Conservation (phyloP, 1,140 invertebrate species). For the Anthonomus grandis region DNA sequence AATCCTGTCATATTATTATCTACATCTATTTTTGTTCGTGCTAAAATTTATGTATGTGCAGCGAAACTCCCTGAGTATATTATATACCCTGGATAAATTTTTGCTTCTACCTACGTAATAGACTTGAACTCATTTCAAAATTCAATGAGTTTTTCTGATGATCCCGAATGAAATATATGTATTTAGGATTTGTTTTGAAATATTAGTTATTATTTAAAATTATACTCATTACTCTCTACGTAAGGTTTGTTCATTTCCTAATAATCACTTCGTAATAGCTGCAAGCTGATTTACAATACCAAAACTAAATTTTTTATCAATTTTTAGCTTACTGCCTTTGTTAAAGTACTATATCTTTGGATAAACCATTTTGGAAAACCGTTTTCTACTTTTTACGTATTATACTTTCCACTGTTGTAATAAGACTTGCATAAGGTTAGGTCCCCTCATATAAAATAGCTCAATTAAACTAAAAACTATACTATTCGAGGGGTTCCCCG, state of each 20-base stretch:
- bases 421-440: slow-evolving; percentile 6
- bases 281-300: neutral
- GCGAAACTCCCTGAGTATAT: too few relatives aligned
- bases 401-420: slow-evolving; percentile 4
- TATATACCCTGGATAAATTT: too few relatives aligned
- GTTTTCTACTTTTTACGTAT: slow-evolving; percentile 1
- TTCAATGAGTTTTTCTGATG: too few relatives aligned
- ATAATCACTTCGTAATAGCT: too few relatives aligned
- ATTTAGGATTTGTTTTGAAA: neutral
- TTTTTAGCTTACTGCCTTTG: neutral
- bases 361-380: slow-evolving; percentile 11
- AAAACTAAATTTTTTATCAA: neutral
- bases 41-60: too few relatives aligned
- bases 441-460: neutral
- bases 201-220: neutral
- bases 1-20: too few relatives aligned
- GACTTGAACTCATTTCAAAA: too few relatives aligned
- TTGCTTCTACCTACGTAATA: too few relatives aligned
- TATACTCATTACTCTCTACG: neutral
- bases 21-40: too few relatives aligned
- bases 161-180: too few relatives aligned
- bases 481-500: neutral
- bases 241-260: neutral
- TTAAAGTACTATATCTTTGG: slow-evolving; percentile 10
- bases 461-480: neutral